phyloP scores from a whole-genome alignment of 2,113 vertebrate species.

The Patagioenas fasciata region DNA sequence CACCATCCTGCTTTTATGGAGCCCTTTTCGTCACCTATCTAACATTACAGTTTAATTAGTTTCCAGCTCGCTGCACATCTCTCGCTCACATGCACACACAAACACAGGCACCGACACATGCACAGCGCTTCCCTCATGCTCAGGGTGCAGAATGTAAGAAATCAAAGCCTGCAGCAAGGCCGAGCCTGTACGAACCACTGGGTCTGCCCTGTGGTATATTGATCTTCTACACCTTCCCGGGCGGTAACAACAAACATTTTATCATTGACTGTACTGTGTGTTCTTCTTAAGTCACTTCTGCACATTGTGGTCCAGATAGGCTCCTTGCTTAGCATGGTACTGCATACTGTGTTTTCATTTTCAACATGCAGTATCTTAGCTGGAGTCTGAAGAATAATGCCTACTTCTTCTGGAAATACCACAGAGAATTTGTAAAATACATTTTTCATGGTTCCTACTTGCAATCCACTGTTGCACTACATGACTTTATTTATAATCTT shows the following conservation, averaged over 20 bases:
- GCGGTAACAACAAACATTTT: constrained; percentile 45
- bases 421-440: background rate
- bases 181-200: background rate
- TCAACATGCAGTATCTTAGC: background rate
- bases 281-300: constrained; percentile 13
- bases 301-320: background rate
- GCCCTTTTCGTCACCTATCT: constrained; percentile 13
- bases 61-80: constrained; percentile 15
- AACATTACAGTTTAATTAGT: constrained; percentile 34
- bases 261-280: background rate
- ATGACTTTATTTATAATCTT: background rate
- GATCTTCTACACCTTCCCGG: constrained; percentile 43
- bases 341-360: background rate
- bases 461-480: background rate
- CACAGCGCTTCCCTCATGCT: background rate
- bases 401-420: background rate
- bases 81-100: background rate
- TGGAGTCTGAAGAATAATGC: background rate
- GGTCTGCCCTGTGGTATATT: constrained; percentile 13
- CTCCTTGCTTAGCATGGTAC: background rate
- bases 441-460: background rate
- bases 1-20: background rate
- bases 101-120: background rate
- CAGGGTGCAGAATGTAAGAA: background rate
- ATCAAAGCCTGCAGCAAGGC: constrained; percentile 14